Base-by-base conservation (phyloP, 2,113 vertebrate species). In the Etheostoma spectabile region DNA sequence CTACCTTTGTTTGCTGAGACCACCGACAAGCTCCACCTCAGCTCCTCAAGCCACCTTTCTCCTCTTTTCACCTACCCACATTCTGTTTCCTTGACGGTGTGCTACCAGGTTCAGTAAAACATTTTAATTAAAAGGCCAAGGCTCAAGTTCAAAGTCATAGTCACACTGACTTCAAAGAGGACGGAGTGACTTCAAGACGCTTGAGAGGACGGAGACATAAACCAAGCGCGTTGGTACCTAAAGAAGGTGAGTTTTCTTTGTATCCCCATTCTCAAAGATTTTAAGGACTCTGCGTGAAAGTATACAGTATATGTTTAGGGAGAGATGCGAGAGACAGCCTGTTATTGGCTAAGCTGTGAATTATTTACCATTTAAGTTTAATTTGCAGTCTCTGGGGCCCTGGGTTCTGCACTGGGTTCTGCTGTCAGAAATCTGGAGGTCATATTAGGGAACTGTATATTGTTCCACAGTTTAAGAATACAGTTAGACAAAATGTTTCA, bases 1-100 rank as follows among this genome's bases (percentile, higher is more conserved):
- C 49, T 55, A 62, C 48, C 53, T 80, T 80, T 77, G 71, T 76
- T 85, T 85, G 66, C 61, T 0, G 19, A 81, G 72, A 63, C 52
- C 76, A 55, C 59, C 4, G 6, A 46, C 64, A 10, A 65, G 63
- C 63, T 64, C 55, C 52, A 55, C 21, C 45, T 79, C 70, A 22
- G 45, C 48, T 35, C 61, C 49, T 45, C 62, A 10, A 10, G 22
- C 24, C 67, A 56, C 61, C 22, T n/a, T 24, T 51, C 46, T 51
- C 27, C 24, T 67, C 45, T 74, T 18, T 53, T 60, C 63, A 8
- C 74, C 61, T 42, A 55, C 52, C 21, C n/a, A 53, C 38, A 67
- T 10, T 35, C 42, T n/a, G 52, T 48, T 61, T 66, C 48, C 66
- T 11, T 11, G 10, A 27, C 30, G 38, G 19, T 38, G 2, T 21